Conservation (phyloP, 2,113 vertebrate genomes). For the Machaerirhynchus nigripectus region DNA sequence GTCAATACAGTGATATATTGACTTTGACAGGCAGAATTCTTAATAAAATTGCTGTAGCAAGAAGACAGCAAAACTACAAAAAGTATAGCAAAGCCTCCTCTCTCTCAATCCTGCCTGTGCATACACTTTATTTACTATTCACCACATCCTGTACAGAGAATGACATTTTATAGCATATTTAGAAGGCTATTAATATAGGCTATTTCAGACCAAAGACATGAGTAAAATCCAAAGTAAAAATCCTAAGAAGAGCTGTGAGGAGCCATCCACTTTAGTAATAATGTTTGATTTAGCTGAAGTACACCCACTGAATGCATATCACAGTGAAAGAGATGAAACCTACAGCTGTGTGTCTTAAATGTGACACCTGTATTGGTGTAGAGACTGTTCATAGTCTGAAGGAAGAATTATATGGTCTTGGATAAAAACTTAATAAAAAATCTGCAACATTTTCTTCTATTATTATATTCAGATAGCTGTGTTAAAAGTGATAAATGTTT, state of each 20-base stretch:
- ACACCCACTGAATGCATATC: neutral
- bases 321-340: neutral
- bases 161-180: neutral
- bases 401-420: neutral
- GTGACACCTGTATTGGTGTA: accelerated
- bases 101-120: neutral
- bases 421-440: neutral
- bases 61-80: neutral
- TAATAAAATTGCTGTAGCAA: neutral
- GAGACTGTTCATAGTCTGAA: neutral
- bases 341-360: neutral
- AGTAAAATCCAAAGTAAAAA: neutral
- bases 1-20: neutral
- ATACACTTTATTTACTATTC: neutral
- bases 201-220: neutral
- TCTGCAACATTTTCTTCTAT: neutral
- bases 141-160: neutral
- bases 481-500: neutral
- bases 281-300: neutral
- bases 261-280: neutral
- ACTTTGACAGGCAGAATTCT: neutral
- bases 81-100: neutral
- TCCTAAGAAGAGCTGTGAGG: neutral
- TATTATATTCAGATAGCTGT: neutral
- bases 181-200: neutral